Evolutionary conservation across 2,888 invertebrate genomes (phyloP).

Genomic region (Platycnemis pennipes): DNA sequence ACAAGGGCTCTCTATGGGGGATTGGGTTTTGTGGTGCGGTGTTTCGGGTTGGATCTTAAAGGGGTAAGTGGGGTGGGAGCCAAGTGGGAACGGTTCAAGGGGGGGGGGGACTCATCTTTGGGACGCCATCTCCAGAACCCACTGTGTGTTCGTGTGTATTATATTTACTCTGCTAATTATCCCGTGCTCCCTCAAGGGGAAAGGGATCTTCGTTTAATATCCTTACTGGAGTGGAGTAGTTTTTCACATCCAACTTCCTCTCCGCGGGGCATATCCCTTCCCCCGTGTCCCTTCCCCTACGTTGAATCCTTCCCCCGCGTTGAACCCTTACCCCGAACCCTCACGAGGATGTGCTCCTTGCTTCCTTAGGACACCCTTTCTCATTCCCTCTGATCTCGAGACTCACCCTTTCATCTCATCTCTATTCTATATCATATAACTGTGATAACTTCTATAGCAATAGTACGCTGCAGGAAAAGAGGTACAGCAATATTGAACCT

Average conservation of each 20-base stretch:
- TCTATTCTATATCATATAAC: no score
- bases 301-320: background rate
- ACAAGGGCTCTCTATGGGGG: background rate
- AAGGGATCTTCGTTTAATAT: background rate
- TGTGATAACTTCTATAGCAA: no score
- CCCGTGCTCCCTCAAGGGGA: background rate
- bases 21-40: background rate
- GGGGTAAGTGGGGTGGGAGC: background rate
- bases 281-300: background rate
- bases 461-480: no score
- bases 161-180: slow-evolving; percentile 32
- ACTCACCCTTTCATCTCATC: no score
- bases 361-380: no score
- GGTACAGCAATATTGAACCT: no score
- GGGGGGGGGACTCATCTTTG: background rate
- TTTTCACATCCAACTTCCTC: background rate
- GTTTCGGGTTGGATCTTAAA: background rate
- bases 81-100: background rate
- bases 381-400: no score
- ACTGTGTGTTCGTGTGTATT: background rate
- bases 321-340: no score
- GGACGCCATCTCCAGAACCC: background rate
- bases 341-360: no score
- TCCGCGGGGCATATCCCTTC: background rate
- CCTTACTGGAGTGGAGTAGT: background rate